Percentiles rank a stretch among this genome's conserved stretches.
Conservation (phyloP, 1,140 invertebrate genomes). For the Aphidius ervi region DNA sequence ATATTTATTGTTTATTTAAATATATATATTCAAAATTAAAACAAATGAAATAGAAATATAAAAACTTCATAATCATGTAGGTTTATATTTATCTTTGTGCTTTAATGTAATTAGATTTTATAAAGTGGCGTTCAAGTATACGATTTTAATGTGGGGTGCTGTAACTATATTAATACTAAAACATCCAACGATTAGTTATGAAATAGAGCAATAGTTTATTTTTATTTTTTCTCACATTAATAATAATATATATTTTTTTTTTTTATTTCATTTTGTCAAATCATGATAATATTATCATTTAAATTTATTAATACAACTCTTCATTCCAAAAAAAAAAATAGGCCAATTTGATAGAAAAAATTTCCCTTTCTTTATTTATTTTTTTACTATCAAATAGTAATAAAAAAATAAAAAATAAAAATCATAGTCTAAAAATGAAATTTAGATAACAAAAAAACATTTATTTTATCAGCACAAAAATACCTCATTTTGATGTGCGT, state of each 20-base stretch:
- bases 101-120: constrained; percentile 10
- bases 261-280: neutral
- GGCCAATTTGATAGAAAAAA: constrained; percentile 9
- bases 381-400: neutral
- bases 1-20: no score
- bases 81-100: constrained; percentile 14
- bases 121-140: constrained; percentile 22
- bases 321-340: constrained; percentile 14
- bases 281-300: constrained; percentile 7
- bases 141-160: constrained; percentile 17
- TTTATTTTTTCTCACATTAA: neutral
- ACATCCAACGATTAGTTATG: constrained; percentile 21
- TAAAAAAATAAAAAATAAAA: neutral
- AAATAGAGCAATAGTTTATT: constrained; percentile 8
- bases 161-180: constrained; percentile 7
- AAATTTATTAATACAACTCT: constrained; percentile 2
- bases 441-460: no score
- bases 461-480: no score
- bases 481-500: no score
- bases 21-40: no score
- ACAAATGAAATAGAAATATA: no score
- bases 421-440: neutral
- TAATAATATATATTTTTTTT: constrained; percentile 4
- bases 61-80: no score
- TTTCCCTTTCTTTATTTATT: no score